phyloP scores from a whole-genome alignment of 1,140 invertebrate species.

The Manduca sexta region DNA sequence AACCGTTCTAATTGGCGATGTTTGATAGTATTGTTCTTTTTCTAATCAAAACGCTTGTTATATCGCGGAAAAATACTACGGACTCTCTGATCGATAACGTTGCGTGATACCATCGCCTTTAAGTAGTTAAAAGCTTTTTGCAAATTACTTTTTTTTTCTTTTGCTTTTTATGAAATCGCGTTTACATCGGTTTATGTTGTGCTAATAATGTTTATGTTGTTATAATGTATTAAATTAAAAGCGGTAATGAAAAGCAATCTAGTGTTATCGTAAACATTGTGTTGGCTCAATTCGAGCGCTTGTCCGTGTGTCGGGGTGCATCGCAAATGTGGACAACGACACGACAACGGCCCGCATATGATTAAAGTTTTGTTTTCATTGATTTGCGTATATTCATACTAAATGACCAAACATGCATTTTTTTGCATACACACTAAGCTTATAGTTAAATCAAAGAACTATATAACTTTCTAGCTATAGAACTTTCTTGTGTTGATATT shows the following conservation, averaged over 20 bases:
- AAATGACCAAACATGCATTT: too few species aligned
- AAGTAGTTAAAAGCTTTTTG: slow-evolving; percentile 33
- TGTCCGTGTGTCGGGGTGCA: slow-evolving; percentile 12
- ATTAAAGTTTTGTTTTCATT: slow-evolving; percentile 8
- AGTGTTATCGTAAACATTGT: not conserved
- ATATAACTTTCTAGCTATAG: too few species aligned
- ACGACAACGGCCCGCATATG: not conserved
- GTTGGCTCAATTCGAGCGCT: slow-evolving; percentile 5
- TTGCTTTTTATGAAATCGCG: not conserved
- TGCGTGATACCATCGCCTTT: slow-evolving; percentile 34
- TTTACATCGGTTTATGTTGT: too few species aligned
- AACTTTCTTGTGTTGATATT: too few species aligned
- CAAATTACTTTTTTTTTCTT: slow-evolving; percentile 39
- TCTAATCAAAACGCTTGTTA: slow-evolving; percentile 34
- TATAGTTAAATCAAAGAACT: too few species aligned
- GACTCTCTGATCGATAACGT: slow-evolving; percentile 30
- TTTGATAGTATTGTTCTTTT: slow-evolving; percentile 53
- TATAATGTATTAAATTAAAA: slow-evolving; percentile 1
- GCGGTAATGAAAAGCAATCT: slow-evolving; percentile 7
- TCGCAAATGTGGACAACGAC: slow-evolving; percentile 6
- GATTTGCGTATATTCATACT: not conserved
- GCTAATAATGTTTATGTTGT: too few species aligned
- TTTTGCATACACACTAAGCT: too few species aligned
- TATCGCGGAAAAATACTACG: slow-evolving; percentile 22
- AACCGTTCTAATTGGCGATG: slow-evolving; percentile 64